Percentiles rank a stretch among this genome's conserved stretches.
Evolutionary conservation across 2,888 invertebrate genomes (phyloP).

Genomic region (Drosophila pullipes): DNA sequence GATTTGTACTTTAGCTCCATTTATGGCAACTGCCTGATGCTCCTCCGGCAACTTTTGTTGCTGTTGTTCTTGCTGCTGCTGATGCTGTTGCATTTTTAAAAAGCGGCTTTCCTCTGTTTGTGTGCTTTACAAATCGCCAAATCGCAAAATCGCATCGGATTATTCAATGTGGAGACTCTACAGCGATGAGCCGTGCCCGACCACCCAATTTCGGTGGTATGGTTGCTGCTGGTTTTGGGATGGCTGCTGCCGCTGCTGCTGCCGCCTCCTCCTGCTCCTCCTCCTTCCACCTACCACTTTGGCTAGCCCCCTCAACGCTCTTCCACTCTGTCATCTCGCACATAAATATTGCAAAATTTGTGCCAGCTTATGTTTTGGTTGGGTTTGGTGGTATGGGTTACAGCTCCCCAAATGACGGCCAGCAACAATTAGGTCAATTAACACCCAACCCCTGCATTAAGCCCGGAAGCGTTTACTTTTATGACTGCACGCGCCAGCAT

Average conservation of each 20-base stretch:
- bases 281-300: not conserved
- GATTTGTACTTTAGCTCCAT: conserved; percentile 85
- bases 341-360: conserved; percentile 32
- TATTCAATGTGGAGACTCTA: conserved; percentile 54
- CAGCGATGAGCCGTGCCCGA: conserved; percentile 7
- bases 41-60: conserved; percentile 13
- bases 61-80: conserved; percentile 4
- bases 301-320: not conserved
- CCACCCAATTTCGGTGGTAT: conserved; percentile 39
- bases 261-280: not conserved
- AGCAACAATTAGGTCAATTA: conserved; percentile 57
- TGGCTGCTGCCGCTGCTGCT: conserved; percentile 6
- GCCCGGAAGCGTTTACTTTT: conserved; percentile 31
- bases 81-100: conserved; percentile 42
- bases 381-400: not conserved
- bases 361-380: conserved; percentile 21
- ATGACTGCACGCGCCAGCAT: conserved; percentile 48
- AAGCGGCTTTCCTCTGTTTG: conserved; percentile 49
- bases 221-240: conserved; percentile 26
- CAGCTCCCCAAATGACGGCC: not conserved
- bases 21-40: conserved; percentile 73
- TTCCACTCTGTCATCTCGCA: conserved; percentile 2
- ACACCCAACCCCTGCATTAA: conserved; percentile 20
- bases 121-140: conserved; percentile 65
- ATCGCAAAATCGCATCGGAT: conserved; percentile 77